Evolutionary conservation across 2,797 vertebrate genomes (phyloP), one percentile per base, ranked within the genome.

Genomic region (Eurystomus glaucurus): DNA sequence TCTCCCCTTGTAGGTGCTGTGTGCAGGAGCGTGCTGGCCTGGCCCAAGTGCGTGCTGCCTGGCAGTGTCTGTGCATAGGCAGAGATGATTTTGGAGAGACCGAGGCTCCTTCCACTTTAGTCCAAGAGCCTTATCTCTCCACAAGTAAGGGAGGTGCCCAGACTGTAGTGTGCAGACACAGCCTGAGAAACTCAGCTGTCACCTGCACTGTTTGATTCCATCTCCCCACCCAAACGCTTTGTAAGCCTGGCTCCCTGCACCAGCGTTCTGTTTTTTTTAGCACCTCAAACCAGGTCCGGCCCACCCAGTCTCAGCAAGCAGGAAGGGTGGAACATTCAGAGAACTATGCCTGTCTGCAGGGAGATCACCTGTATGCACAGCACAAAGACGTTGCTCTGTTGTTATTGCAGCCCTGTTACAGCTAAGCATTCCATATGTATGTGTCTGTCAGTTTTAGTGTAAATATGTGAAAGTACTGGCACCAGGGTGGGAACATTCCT

Each of bases 191-290:
- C 46, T 55, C 35, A 21, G 51, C 71, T 88, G 82, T 85, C 68
- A 83, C 71, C 60, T 70, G 23, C 25, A 28, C 62, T 41, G 26
- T 57, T 88, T 65, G 66, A 71, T 84, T 90, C n/a, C 1, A 3
- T 76, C 77, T 92, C 78, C 55, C 75, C 75, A 77, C 78, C 91
- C 91, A 91, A 89, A 85, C 11, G 43, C 70, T 46, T 69, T 76
- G 43, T 87, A 37, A 93, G 57, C 51, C 35, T 55, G 35, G 35
- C 16, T 90, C 43, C 37, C 71, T 80, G 68, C 19, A 54, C 19
- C 60, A 92, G 64, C 35, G 12, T 79, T 85, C 81, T 77, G 51
- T 72, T 88, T 85, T 64, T 82, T 83, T 83, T 69, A 88, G 78
- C 82, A 83, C 51, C 14, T 13, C 19, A 76, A 43, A 72, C 11